Base-by-base conservation (phyloP, 2,888 invertebrate genomes). In the Incurvaria masculella region DNA sequence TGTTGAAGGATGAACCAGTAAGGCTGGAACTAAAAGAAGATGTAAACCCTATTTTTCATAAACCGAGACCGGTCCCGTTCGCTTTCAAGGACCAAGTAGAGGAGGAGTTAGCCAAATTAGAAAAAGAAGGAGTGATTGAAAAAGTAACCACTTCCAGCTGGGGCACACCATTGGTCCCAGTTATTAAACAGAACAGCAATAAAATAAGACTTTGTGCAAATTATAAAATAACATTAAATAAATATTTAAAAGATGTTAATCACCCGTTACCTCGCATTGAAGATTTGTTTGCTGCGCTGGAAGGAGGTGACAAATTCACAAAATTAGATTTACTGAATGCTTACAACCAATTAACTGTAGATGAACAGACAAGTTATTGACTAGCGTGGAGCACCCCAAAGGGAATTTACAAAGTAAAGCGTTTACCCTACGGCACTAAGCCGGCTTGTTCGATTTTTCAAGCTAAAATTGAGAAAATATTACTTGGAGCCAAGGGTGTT, bases 81-180 rank as follows among this genome's bases (percentile, higher is more conserved):
- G 53, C 59, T 3, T 27, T 61, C 23, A 45, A 50, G 18, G 49
- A 45, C 8, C 46, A 49, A 40, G 59, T 61, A 1, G 56, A 57
- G 8, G 18, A 42, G 11, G 59, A 60, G 49, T 20, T 60, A 6
- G 49, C 52, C 10, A 21, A 51, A 26, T 43, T 61, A 44, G 53
- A 53, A 16, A 23, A 51, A 2, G 33, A 42, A 18, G 55, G 55
- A 3, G 50, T 57, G 18, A 49, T 64, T 8, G 49, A 46, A 11
- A 53, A 53, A 44, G 56, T 61, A 3, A 56, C 56, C 21, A 42
- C 46, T 33, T 52, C 53, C 23, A 53, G 56, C 21, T 64, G 63
- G 63, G 63, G 53, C 10, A 61, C 61, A 10, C 65, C 66, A 1
- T 57, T 68, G 4, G 65, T 66, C 2, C 59, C 63, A 2, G 57